A percentile compares a stretch with the other conserved stretches of the same genome.
phyloP scores from a whole-genome alignment of 2,797 vertebrate species.

The Knipowitschia caucasica region DNA sequence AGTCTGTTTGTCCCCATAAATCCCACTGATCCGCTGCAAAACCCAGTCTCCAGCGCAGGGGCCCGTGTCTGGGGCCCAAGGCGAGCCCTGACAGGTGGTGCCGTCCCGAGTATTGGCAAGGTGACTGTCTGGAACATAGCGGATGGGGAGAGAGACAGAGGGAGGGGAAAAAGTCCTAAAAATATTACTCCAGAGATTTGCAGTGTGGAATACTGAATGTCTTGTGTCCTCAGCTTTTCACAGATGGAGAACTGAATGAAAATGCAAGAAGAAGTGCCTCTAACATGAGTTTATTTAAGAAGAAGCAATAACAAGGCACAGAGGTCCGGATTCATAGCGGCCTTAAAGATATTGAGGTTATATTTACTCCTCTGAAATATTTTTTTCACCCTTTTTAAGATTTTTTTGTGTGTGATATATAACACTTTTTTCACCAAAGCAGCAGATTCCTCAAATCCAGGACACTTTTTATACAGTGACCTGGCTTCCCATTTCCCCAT shows the following conservation, averaged over 20 bases:
- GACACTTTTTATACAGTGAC: no score
- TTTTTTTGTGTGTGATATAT: no score
- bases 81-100: constrained; percentile 57
- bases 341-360: no score
- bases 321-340: no score
- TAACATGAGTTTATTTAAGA: background rate
- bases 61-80: constrained; percentile 53
- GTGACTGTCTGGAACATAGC: constrained; percentile 60
- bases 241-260: background rate
- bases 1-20: constrained; percentile 63
- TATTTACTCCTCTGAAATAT: no score
- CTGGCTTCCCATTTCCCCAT: no score
- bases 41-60: constrained; percentile 63
- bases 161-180: constrained; percentile 46
- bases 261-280: background rate
- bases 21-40: constrained; percentile 66
- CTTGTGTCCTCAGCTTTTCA: constrained; percentile 5
- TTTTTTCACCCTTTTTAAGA: no score
- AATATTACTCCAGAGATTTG: constrained; percentile 49
- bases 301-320: no score
- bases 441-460: no score
- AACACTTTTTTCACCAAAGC: no score
- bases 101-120: constrained; percentile 59
- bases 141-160: constrained; percentile 21
- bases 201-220: constrained; percentile 16